Conservation (phyloP, 2,888 invertebrate species). For the Drosophila cyrtoloma region DNA sequence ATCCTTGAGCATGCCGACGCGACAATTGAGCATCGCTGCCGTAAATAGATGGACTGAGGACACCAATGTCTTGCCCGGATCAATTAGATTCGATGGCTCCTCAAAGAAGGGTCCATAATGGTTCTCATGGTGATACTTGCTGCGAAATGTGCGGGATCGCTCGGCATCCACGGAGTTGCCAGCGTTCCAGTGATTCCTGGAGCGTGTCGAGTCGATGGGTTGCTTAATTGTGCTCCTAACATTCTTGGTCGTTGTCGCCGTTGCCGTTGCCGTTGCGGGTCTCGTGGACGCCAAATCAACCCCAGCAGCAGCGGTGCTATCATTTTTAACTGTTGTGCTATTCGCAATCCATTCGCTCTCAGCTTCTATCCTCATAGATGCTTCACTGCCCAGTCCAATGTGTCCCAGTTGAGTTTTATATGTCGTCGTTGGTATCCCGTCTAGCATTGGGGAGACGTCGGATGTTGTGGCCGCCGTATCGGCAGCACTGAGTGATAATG, state of each 20-base stretch:
- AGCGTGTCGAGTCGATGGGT: conserved; percentile 70
- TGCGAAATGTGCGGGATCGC: conserved; percentile 79
- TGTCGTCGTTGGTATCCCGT: conserved; percentile 13
- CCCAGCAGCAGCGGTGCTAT: conserved; percentile 15
- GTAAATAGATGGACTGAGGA: conserved; percentile 88
- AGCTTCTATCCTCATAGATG: conserved; percentile 10
- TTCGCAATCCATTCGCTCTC: conserved; percentile 40
- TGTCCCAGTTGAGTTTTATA: conserved; percentile 4
- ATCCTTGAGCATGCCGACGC: conserved; percentile 90
- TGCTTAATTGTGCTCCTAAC: conserved; percentile 64
- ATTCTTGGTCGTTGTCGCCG: conserved; percentile 56
- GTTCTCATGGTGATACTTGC: conserved; percentile 89
- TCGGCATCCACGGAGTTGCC: conserved; percentile 64
- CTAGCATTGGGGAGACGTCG: conserved; percentile 45
- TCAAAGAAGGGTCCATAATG: conserved; percentile 92
- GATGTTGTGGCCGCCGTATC: conserved; percentile 37
- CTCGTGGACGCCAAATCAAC: conserved; percentile 32
- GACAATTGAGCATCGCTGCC: conserved; percentile 88
- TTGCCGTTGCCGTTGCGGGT: conserved; percentile 33
- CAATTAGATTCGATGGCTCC: conserved; percentile 85
- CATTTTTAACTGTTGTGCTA: conserved; percentile 46
- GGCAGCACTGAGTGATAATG: conserved; percentile 48
- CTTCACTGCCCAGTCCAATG: conserved; percentile 1
- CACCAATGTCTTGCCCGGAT: conserved; percentile 87
- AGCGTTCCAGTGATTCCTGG: conserved; percentile 74